Percentiles rank a stretch among this genome's conserved stretches.
Evolutionary conservation across 2,888 invertebrate genomes (phyloP).

Genomic region (Endomychus coccineus): DNA sequence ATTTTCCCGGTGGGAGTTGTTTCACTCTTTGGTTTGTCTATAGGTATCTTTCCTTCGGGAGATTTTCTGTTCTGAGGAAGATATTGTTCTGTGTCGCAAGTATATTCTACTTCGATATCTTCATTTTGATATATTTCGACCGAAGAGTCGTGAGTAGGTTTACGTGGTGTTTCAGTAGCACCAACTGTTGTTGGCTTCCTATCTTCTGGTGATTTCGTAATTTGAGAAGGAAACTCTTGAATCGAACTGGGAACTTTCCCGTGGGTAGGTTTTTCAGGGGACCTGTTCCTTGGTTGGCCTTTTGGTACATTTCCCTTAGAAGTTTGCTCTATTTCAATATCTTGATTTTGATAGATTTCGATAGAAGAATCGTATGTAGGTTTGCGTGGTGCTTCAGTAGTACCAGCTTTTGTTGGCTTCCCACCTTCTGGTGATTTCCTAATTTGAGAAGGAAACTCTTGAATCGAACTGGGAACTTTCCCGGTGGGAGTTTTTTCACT

Average conservation of each 20-base stretch:
- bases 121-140: slow-evolving; percentile 19
- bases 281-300: slow-evolving; percentile 1
- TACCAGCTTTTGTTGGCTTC: background rate
- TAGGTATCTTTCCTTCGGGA: slow-evolving; percentile 14
- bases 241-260: slow-evolving; percentile 14
- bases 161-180: too few species aligned
- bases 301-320: slow-evolving; percentile 7
- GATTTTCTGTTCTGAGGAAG: slow-evolving; percentile 18
- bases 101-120: slow-evolving; percentile 12
- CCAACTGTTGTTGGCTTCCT: too few species aligned
- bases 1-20: slow-evolving; percentile 12
- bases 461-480: slow-evolving; percentile 12
- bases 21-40: slow-evolving; percentile 15
- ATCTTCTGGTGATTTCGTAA: slow-evolving; percentile 21
- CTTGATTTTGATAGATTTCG: background rate
- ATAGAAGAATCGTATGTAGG: background rate
- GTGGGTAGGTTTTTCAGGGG: slow-evolving; percentile 16
- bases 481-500: slow-evolving; percentile 17
- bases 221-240: slow-evolving; percentile 21
- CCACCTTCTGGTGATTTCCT: slow-evolving; percentile 22
- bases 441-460: slow-evolving; percentile 23
- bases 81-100: slow-evolving; percentile 18
- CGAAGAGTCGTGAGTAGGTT: too few species aligned
- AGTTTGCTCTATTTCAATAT: slow-evolving; percentile 7
- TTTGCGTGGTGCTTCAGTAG: slow-evolving; percentile 9